Evolutionary conservation across 2,888 invertebrate genomes (phyloP), one percentile per base, ranked within the genome.

Genomic region (Eupithecia pulchellata): DNA sequence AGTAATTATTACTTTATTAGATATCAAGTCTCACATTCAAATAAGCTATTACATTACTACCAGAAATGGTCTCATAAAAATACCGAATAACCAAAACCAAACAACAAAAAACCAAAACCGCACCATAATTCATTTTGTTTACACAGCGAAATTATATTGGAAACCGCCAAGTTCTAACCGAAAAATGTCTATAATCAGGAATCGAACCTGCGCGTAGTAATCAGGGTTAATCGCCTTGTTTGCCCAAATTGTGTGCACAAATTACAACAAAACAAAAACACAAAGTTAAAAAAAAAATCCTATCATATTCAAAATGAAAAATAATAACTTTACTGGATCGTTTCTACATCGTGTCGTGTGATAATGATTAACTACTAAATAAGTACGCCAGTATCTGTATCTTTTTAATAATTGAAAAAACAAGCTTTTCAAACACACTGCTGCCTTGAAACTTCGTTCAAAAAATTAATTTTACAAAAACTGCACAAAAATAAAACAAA

Each of bases 121-220:
- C 71, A 75, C 80, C 77, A 86, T 90, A 89, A 90, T 91, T 91
- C 85, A 92, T 91, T 91, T 89, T 86, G 74, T 84, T 85, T 88
- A 88, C 89, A 88, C 89, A 82, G 85, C 83, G 78, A 83, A 84
- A 80, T 77, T 76, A 84, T 81, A 89, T 87, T 85, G 86, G 82
- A 78, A 83, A 85, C 88, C 87, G 86, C 84, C 88, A 89, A 90
- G 85, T 84, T 85, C 81, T 84, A 84, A 86, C 81, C 82, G 79
- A 84, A 84, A 88, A 91, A 93, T 93, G 79, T 85, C 88, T 92
- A 92, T 93, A 93, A 93, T 93, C 92, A 86, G 82, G 86, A 83
- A 85, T 87, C 89, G 85, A 91, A 89, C 84, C 83, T 77, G 85
- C 86, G 89, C 87, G 92, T 90, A 85, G 82, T 90, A 91, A 92